Percentiles rank a stretch among this genome's conserved stretches.
Evolutionary conservation across 2,113 vertebrate species (phyloP).

Genomic region (Ariopsis seemanni): DNA sequence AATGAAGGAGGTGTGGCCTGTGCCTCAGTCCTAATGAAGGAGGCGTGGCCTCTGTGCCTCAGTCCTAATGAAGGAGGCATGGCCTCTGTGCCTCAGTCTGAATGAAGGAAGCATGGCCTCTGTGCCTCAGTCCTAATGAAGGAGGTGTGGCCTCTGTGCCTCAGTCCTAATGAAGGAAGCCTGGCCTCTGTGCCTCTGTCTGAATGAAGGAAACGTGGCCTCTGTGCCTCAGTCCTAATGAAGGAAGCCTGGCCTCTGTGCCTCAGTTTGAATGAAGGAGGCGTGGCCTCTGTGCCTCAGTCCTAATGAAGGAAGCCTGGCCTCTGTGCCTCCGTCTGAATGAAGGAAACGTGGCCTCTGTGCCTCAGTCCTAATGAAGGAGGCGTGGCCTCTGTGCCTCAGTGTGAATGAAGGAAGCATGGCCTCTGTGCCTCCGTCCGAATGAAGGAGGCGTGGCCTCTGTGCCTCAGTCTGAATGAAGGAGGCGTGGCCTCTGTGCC

Average conservation of each 20-base stretch:
- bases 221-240: background rate
- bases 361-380: too few relatives aligned
- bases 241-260: background rate
- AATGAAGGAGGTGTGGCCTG: too few relatives aligned
- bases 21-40: too few relatives aligned
- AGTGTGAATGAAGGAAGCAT: background rate
- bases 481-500: background rate
- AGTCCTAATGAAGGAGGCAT: too few relatives aligned
- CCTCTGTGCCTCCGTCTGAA: too few relatives aligned
- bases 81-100: too few relatives aligned
- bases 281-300: background rate
- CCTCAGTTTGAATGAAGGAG: background rate
- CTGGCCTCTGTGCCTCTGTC: background rate
- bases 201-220: background rate
- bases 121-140: too few relatives aligned
- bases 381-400: background rate
- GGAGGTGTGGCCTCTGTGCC: background rate
- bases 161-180: background rate
- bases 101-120: background rate
- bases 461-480: background rate
- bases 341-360: too few relatives aligned
- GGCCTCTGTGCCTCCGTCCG: background rate
- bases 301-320: background rate
- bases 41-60: too few relatives aligned
- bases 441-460: background rate